Evolutionary conservation across 1,140 invertebrate species (phyloP), one percentile per base, ranked within the genome.

Genomic region (Tetraneura akinire): DNA sequence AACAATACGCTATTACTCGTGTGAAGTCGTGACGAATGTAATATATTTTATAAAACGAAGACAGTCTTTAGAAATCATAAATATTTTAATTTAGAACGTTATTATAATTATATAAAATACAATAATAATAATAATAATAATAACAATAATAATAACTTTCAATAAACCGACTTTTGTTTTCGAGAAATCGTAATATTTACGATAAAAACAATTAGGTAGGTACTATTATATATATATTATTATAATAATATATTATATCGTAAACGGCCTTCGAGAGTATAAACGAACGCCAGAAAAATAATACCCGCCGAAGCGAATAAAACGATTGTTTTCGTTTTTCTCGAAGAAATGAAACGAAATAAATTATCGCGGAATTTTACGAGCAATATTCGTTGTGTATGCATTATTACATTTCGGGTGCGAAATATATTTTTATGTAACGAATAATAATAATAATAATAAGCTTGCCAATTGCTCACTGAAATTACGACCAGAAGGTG

Each of bases 351-450:
- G 47, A 71, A 71, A 71, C n/a, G 45, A 71, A 49, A 51, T 71
- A 51, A 70, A 49, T 70, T 49, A 71, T 51, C 18, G 68, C 49
- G 18, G 29, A 49, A n/a, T 49, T 71, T 71, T 71, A 51, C 11
- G 68, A 71, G 45, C 68, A 68, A 68, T 68, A 26, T n/a, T n/a
- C n/a, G n/a, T n/a, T 42, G 42, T 68, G 21, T 68, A 47, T 68
- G n/a, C n/a, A n/a, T n/a, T n/a, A 53, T 73, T 53, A 73, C 49
- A 60, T 55, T 76, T 76, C n/a, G 73, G 51, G 51, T 76, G 73
- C 29, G 42, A 76, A 57, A 76, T 60, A 57, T 37, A 37, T 29
- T 76, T 76, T 76, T 76, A 76, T 42, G 53, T 60, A 16, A 18
- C 53, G 32, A 23, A 32, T 57, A 45, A 76, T 76, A 76, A n/a